These are phyloP conservation scores for Ophion ellenae DNA, from an alignment of 2,888 invertebrate species.

Conservation along the genomic window DNA sequence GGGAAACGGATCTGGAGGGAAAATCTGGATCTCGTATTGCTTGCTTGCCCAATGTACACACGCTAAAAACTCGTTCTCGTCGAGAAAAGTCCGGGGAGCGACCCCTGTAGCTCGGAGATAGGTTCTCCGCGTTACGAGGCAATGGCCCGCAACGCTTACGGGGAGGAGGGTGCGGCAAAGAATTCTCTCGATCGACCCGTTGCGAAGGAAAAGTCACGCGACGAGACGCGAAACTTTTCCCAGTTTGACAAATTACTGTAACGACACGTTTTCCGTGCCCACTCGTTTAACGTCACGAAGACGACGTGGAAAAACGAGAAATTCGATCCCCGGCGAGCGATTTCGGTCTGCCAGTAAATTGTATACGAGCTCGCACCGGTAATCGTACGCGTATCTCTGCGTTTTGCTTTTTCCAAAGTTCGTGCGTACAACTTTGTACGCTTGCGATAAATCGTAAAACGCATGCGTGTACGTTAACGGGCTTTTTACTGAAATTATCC, in stretches of 20 bases:
- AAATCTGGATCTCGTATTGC: conserved; percentile 48
- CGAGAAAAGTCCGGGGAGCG: conserved; percentile 38
- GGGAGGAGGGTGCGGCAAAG: conserved; percentile 32
- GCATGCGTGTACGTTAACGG: neutral
- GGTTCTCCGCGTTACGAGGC: conserved; percentile 29
- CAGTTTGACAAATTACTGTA: conserved; percentile 13
- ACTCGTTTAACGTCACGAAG: neutral
- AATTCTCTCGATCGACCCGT: conserved; percentile 21
- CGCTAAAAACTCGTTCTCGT: conserved; percentile 68
- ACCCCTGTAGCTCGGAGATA: neutral
- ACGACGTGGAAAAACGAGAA: neutral
- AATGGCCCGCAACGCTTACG: conserved; percentile 47
- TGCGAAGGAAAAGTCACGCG: conserved; percentile 39
- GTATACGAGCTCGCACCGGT: no score
- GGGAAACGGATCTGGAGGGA: conserved; percentile 1
- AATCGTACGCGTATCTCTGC: neutral
- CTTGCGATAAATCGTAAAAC: neutral
- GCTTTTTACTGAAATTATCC: neutral
- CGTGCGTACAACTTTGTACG: neutral
- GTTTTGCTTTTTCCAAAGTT: neutral
- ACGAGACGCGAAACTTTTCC: conserved; percentile 10
- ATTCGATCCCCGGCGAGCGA: neutral
- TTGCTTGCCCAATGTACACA: conserved; percentile 52
- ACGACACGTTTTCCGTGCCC: neutral
- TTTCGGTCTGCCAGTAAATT: neutral